Evolutionary conservation across 2,113 vertebrate genomes (phyloP).

Genomic region (Vulpes lagopus): DNA sequence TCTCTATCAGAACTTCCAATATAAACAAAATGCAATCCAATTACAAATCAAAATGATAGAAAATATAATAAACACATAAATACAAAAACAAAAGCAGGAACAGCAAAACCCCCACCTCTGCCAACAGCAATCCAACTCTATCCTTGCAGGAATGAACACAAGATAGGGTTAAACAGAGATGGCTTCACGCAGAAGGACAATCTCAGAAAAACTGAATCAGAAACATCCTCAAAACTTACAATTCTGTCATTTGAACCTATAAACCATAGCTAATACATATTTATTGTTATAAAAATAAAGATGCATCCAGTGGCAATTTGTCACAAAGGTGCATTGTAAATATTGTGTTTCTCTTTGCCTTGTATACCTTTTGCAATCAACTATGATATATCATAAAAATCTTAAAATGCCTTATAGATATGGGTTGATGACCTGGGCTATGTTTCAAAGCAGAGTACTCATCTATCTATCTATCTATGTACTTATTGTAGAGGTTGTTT

Average conservation of each 20-base stretch:
- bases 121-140: background rate
- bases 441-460: conserved; percentile 52
- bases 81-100: conserved; percentile 9
- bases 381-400: conserved; percentile 59
- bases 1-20: background rate
- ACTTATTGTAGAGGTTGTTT: conserved; percentile 63
- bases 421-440: conserved; percentile 36
- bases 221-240: conserved; percentile 32
- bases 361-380: conserved; percentile 62
- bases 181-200: background rate
- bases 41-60: conserved; percentile 29
- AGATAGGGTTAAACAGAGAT: background rate
- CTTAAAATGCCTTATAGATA: conserved; percentile 54
- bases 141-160: background rate
- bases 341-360: conserved; percentile 52
- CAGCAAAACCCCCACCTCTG: background rate
- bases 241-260: conserved; percentile 62
- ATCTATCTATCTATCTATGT: background rate
- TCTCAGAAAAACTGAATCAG: conserved; percentile 21
- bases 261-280: conserved; percentile 52
- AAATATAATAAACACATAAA: background rate
- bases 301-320: conserved; percentile 60
- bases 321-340: conserved; percentile 2
- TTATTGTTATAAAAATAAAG: conserved; percentile 75
- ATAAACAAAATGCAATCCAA: background rate